These are phyloP conservation scores for Papilio machaon DNA, from an alignment of 1,140 invertebrate species.

Conservation along the genomic window DNA sequence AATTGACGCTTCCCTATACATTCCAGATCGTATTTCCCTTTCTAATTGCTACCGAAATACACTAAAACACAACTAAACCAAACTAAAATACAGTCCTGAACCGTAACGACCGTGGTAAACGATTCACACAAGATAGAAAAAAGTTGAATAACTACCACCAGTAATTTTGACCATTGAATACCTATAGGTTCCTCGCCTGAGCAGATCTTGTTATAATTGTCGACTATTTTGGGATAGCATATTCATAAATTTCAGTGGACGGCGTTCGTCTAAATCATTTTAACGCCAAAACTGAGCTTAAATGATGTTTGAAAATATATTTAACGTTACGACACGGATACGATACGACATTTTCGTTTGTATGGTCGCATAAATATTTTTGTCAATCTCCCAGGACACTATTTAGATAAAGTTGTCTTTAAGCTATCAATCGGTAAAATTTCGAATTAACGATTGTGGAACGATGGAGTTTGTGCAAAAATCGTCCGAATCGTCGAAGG, in stretches of 20 bases:
- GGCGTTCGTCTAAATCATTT: conserved; percentile 68
- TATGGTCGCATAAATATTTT: not conserved
- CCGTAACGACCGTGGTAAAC: conserved; percentile 57
- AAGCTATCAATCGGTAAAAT: not conserved
- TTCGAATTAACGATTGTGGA: not conserved
- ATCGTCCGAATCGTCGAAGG: not conserved
- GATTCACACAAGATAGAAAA: conserved; percentile 51
- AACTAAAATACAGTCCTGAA: conserved; percentile 52
- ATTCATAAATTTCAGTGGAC: conserved; percentile 64
- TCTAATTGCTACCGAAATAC: conserved; percentile 62
- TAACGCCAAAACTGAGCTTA: conserved; percentile 69
- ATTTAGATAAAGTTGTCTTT: not conserved
- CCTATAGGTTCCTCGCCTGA: not conserved
- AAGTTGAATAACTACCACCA: conserved; percentile 37
- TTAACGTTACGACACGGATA: conserved; percentile 45
- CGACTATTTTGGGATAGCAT: conserved; percentile 57
- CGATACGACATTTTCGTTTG: conserved; percentile 28
- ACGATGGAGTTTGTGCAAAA: not conserved
- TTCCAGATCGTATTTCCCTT: conserved; percentile 53
- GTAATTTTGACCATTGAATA: conserved; percentile 15
- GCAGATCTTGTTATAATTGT: conserved; percentile 48
- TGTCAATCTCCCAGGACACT: too few relatives aligned
- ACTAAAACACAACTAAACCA: conserved; percentile 50
- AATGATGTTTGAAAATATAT: conserved; percentile 47
- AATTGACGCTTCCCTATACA: conserved; percentile 50